Conservation (phyloP, 2,797 vertebrate species). For the Otolemur crassicaudatus region DNA sequence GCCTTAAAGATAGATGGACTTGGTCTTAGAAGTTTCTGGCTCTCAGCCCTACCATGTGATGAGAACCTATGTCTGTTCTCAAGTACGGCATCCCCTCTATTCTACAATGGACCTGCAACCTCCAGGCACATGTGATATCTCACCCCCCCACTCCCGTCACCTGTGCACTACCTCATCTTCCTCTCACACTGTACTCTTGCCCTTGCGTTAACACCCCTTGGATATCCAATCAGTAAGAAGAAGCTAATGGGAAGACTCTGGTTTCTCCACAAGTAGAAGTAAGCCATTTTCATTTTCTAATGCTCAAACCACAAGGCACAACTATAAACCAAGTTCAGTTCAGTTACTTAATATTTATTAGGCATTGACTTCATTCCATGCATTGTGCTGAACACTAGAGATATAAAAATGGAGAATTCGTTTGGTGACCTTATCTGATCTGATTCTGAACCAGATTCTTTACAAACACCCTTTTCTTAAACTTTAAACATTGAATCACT, state of each 20-base stretch:
- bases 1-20: not conserved
- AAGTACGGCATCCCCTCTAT: not conserved
- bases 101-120: not conserved
- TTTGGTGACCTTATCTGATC: not conserved
- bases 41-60: rapidly evolving
- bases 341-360: conserved; percentile 55
- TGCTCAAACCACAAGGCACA: conserved; percentile 26
- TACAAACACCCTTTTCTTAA: conserved; percentile 52
- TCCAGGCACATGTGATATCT: not conserved
- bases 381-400: not conserved
- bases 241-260: not conserved
- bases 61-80: not conserved
- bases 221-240: not conserved
- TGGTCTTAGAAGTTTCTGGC: not conserved
- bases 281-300: not conserved
- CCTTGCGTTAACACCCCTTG: not conserved
- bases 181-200: not conserved
- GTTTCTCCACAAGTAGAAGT: not conserved
- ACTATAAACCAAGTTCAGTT: conserved; percentile 38
- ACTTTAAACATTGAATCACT: conserved; percentile 34
- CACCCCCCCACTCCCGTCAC: not conserved
- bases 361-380: not conserved
- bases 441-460: conserved; percentile 21
- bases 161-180: not conserved
- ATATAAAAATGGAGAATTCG: not conserved